Conservation (phyloP, 1,140 invertebrate species). For the Adelges cooleyi region DNA sequence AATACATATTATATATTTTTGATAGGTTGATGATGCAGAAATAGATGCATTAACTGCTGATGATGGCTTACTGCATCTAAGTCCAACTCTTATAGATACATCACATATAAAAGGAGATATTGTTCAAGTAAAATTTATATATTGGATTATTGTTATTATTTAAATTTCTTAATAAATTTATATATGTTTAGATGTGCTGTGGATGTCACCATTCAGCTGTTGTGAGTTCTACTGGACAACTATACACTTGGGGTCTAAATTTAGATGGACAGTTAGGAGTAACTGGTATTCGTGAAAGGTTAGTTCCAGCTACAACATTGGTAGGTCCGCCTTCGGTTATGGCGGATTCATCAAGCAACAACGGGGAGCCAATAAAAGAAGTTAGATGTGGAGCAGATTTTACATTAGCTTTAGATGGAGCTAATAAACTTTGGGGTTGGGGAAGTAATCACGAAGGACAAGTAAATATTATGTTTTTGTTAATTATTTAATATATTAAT, state of each 20-base stretch:
- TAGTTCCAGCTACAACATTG: conserved; percentile 39
- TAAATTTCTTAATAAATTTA: neutral
- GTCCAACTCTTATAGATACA: conserved; percentile 47
- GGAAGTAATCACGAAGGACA: conserved; percentile 51
- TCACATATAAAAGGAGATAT: conserved; percentile 46
- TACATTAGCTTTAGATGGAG: conserved; percentile 51
- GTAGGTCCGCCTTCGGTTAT: conserved; percentile 31
- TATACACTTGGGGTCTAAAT: conserved; percentile 60
- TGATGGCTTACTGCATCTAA: conserved; percentile 39
- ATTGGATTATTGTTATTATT: neutral
- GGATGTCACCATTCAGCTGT: conserved; percentile 56
- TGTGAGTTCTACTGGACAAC: conserved; percentile 49
- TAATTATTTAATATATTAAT: no score
- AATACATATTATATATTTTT: neutral
- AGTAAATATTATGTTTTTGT: conserved; percentile 38
- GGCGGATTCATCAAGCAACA: conserved; percentile 21
- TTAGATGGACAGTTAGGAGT: conserved; percentile 60
- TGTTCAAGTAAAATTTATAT: conserved; percentile 40
- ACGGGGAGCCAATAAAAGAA: conserved; percentile 34
- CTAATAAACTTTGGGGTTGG: conserved; percentile 48
- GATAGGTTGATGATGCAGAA: conserved; percentile 13
- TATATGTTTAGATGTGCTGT: conserved; percentile 44
- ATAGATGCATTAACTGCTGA: conserved; percentile 30
- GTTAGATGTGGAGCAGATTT: conserved; percentile 57
- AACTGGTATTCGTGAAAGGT: conserved; percentile 42